phyloP scores from a whole-genome alignment of 2,113 vertebrate genomes.

The Bostrychus sinensis region DNA sequence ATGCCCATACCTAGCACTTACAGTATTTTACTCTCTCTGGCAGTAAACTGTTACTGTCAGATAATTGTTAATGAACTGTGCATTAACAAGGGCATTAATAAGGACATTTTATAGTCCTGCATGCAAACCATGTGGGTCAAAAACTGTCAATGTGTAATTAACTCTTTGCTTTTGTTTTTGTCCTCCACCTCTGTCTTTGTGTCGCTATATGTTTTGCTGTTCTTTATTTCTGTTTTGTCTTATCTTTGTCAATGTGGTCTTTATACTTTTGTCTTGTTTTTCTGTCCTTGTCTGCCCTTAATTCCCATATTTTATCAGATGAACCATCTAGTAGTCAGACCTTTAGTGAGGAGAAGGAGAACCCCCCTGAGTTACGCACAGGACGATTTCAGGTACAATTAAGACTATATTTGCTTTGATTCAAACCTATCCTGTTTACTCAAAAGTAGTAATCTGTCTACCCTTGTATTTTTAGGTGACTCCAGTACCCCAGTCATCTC shows the following conservation, averaged over 20 bases:
- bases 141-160: conserved; percentile 48
- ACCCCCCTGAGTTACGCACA: conserved; percentile 59
- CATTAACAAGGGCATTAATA: too few species aligned
- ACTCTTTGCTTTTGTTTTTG: conserved; percentile 54
- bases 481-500: conserved; percentile 76
- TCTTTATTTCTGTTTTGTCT: conserved; percentile 38
- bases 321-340: conserved; percentile 57
- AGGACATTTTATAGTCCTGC: conserved; percentile 48
- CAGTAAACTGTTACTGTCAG: too few species aligned
- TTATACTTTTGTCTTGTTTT: conserved; percentile 51
- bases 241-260: conserved; percentile 35
- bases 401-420: background rate
- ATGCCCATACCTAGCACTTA: conserved; percentile 33
- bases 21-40: too few species aligned
- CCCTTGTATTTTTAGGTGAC: conserved; percentile 78
- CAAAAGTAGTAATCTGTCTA: too few species aligned
- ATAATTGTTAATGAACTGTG: too few species aligned
- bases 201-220: conserved; percentile 32
- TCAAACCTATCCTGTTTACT: background rate
- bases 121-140: conserved; percentile 49
- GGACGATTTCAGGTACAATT: conserved; percentile 76
- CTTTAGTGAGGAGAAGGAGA: conserved; percentile 61
- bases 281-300: conserved; percentile 53
- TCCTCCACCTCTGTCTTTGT: conserved; percentile 59
- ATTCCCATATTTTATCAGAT: conserved; percentile 68